These are phyloP conservation scores for Calyptomena viridis DNA, from an alignment of 2,113 vertebrate genomes.

Conservation along the genomic window DNA sequence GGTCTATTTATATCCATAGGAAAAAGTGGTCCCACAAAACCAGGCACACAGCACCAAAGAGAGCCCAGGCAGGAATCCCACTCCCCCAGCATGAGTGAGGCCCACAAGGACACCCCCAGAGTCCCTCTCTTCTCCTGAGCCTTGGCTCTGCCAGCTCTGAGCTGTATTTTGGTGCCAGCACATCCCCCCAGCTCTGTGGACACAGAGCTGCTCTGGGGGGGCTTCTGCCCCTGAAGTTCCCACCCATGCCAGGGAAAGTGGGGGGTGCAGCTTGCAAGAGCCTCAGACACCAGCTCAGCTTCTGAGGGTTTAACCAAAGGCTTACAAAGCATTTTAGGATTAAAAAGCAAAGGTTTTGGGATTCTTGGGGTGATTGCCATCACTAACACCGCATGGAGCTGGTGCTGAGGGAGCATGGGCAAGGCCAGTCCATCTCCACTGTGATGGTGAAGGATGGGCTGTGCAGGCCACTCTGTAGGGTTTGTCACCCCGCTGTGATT, in stretches of 20 bases:
- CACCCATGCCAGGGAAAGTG: accelerated
- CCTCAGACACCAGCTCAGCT: not conserved
- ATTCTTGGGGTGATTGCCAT: not conserved
- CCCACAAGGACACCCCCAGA: not conserved
- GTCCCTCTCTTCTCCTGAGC: not conserved
- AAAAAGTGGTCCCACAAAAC: not conserved
- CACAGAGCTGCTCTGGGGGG: not conserved
- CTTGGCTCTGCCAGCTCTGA: not conserved
- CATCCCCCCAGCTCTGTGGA: accelerated
- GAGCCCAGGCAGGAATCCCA: not conserved
- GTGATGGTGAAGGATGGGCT: not conserved
- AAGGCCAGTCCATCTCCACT: not conserved
- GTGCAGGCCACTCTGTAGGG: not conserved
- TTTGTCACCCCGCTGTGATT: not conserved
- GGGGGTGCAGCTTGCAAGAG: not conserved
- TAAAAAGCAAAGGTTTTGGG: not conserved
- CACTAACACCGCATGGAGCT: accelerated
- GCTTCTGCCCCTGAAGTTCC: not conserved
- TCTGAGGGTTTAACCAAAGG: not conserved
- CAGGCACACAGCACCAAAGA: not conserved
- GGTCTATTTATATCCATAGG: not conserved
- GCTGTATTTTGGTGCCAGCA: not conserved
- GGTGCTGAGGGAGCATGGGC: accelerated
- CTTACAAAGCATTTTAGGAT: not conserved
- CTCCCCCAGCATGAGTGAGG: accelerated